A percentile compares a stretch with the other conserved stretches of the same genome.
phyloP scores from a whole-genome alignment of 2,888 invertebrate species.

The Pollenia amentaria region DNA sequence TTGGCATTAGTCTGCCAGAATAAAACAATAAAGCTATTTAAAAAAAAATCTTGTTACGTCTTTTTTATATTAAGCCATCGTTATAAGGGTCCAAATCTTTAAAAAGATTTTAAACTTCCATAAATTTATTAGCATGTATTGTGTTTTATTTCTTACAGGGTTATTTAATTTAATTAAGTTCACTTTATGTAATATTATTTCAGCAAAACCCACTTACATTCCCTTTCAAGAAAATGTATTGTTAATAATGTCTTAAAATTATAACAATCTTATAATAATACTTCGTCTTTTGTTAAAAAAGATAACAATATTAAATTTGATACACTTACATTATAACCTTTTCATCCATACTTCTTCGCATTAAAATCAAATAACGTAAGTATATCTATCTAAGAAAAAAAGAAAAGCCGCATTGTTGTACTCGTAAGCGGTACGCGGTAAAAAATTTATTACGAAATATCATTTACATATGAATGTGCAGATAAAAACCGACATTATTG shows the following conservation, averaged over 20 bases:
- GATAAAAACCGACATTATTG: neutral
- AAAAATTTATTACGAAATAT: neutral
- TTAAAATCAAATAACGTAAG: neutral
- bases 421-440: neutral
- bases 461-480: constrained; percentile 17
- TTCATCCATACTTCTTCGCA: neutral
- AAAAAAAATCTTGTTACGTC: too few relatives aligned
- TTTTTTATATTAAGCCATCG: too few relatives aligned
- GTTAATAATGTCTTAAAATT: neutral
- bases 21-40: too few relatives aligned
- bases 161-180: too few relatives aligned
- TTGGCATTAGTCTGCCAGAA: too few relatives aligned
- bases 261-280: neutral
- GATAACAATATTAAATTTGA: constrained; percentile 18
- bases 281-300: neutral
- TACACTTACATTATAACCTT: constrained; percentile 12
- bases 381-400: neutral
- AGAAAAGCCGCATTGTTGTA: neutral
- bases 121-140: too few relatives aligned
- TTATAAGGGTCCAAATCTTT: too few relatives aligned
- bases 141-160: too few relatives aligned
- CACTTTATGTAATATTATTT: too few relatives aligned
- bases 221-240: neutral
- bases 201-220: neutral
- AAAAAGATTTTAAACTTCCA: too few relatives aligned